phyloP scores from a whole-genome alignment of 2,888 invertebrate species.

The Chloroclystis v-ata region DNA sequence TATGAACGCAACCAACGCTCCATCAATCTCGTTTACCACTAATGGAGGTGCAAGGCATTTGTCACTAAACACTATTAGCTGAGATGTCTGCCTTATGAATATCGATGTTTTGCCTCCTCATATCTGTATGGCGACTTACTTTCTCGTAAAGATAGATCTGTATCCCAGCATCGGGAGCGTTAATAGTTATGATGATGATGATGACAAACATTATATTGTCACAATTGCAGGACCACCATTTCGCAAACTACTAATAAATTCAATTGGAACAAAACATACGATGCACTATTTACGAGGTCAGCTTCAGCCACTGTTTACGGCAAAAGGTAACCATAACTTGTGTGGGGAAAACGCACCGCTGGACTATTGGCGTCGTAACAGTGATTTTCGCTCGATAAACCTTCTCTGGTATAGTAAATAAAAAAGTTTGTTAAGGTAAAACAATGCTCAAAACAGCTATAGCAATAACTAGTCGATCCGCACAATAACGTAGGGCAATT shows the following conservation, averaged over 20 bases:
- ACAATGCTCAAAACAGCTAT: too few relatives aligned
- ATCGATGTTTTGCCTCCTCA: conserved; percentile 15
- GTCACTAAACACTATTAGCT: conserved; percentile 28
- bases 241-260: conserved; percentile 33
- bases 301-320: conserved; percentile 48
- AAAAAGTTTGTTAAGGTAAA: too few relatives aligned
- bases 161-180: too few relatives aligned
- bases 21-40: conserved; percentile 63
- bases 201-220: neutral
- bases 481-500: too few relatives aligned
- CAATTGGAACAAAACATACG: conserved; percentile 41
- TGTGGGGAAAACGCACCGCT: conserved; percentile 26
- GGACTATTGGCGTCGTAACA: conserved; percentile 24
- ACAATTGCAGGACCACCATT: conserved; percentile 22
- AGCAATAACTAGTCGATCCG: too few relatives aligned
- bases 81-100: conserved; percentile 20
- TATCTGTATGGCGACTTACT: too few relatives aligned
- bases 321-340: conserved; percentile 19
- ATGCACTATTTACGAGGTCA: conserved; percentile 39
- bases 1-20: conserved; percentile 46
- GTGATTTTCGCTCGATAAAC: conserved; percentile 43
- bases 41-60: conserved; percentile 44
- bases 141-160: neutral
- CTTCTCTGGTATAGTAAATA: conserved; percentile 16
- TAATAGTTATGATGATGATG: too few relatives aligned